phyloP scores from a whole-genome alignment of 2,113 vertebrate genomes.

The Saguinus imperator region DNA sequence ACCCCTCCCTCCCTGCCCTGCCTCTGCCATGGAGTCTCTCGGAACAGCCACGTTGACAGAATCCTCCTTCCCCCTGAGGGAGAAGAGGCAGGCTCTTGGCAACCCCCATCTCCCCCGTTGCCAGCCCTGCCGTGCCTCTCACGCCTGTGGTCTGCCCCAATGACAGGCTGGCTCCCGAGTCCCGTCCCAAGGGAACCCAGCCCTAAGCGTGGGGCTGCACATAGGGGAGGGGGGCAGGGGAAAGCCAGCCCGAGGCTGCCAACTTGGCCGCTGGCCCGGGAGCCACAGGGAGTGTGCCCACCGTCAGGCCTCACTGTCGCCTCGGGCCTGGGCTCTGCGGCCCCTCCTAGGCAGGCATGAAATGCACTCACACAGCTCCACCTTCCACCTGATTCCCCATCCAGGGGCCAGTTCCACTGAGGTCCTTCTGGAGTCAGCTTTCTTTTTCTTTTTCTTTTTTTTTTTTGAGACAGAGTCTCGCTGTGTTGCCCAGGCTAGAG shows the following conservation, averaged over 20 bases:
- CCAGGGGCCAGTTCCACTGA: not conserved
- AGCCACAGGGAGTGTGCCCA: not conserved
- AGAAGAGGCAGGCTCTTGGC: constrained; percentile 31
- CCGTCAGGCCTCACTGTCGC: not conserved
- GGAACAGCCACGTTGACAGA: constrained; percentile 60
- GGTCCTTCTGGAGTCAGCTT: not conserved
- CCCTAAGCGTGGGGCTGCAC: not conserved
- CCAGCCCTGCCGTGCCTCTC: constrained; percentile 35
- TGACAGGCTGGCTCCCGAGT: constrained; percentile 60
- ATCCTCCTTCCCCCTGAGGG: constrained; percentile 33
- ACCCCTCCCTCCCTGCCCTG: not conserved
- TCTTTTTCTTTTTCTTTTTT: not conserved
- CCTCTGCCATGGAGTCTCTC: not conserved
- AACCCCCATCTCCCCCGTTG: not conserved
- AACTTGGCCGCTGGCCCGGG: not conserved
- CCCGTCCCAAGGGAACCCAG: constrained; percentile 21
- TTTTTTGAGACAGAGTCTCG: no score
- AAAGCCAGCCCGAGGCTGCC: not conserved
- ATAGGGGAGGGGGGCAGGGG: not conserved
- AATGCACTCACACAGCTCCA: not conserved
- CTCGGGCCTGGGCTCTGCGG: not conserved
- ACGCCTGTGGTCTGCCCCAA: constrained; percentile 62
- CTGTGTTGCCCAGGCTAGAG: no score
- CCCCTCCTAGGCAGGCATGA: not conserved
- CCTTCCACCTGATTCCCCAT: fast-evolving